Percentiles rank a stretch among this genome's conserved stretches.
Evolutionary conservation across 2,797 vertebrate genomes (phyloP).

Genomic region (Cyprinodon diabolis): DNA sequence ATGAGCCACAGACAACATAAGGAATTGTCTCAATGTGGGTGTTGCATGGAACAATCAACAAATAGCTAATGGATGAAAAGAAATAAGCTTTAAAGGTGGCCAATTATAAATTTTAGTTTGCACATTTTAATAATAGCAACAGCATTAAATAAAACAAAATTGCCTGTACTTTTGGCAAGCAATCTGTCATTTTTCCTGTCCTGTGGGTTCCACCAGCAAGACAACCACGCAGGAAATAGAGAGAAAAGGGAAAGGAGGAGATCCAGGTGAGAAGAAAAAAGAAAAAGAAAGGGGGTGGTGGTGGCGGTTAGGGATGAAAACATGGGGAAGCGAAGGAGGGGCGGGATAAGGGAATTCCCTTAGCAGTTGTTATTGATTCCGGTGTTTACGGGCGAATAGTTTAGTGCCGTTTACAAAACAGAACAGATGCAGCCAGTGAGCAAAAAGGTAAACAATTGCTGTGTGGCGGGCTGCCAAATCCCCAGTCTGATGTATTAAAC

Average conservation of each 20-base stretch:
- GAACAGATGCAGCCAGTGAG: conserved; percentile 99
- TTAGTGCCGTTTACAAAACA: conserved; percentile 98
- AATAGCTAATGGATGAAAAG: background rate
- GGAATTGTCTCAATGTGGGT: background rate
- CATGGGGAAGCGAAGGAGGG: conserved; percentile 74
- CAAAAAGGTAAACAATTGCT: conserved; percentile 99
- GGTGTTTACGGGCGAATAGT: conserved; percentile 93
- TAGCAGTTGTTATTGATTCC: conserved; percentile 99
- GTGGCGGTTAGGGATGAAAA: conserved; percentile 64
- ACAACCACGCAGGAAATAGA: conserved; percentile 71
- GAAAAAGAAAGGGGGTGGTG: background rate
- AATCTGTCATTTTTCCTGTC: conserved; percentile 63
- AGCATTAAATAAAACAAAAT: conserved; percentile 46
- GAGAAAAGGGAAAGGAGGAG: conserved; percentile 56
- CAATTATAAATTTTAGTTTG: conserved; percentile 57
- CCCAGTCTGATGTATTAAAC: conserved; percentile 96
- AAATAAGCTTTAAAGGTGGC: conserved; percentile 41
- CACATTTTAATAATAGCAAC: conserved; percentile 65
- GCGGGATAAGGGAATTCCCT: conserved; percentile 87
- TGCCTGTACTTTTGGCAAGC: conserved; percentile 72
- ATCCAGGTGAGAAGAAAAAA: conserved; percentile 57
- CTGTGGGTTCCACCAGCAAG: conserved; percentile 76
- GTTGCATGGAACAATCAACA: background rate
- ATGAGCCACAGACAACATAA: conserved; percentile 24
- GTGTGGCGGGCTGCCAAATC: conserved; percentile 95